Base-by-base conservation (phyloP, 2,888 invertebrate species). In the Drosophila demipolita region DNA sequence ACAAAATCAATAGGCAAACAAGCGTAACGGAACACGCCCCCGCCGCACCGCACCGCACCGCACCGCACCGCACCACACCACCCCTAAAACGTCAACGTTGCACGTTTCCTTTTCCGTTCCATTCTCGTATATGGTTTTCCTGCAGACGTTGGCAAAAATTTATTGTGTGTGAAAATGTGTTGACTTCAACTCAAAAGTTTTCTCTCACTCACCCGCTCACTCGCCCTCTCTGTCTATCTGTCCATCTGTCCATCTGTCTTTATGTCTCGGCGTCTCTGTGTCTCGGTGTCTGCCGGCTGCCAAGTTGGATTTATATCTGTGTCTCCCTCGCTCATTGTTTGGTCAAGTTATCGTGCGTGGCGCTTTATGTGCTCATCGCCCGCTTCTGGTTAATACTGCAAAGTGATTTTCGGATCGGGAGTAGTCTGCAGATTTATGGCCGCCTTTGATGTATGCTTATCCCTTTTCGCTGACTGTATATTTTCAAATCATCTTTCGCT, bases 91-190 rank as follows among this genome's bases (percentile, higher is more conserved):
- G 36, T 9, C 49, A 36, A 15, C 59, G 40, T 36, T 62, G 66
- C 75, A 74, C 74, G 66, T 69, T 64, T 68, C 75, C 79, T 55
- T 38, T 38, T 38, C 55, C n/a, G 12, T 29, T 38, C n/a, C 38
- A 17, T 38, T 55, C 67, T 67, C 66, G 64, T 75, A 64, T 71
- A 67, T 66, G 63, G 20, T 58, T 62, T 84, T 87, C 73, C 68
- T 73, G 88, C 85, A 60, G 71, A 82, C 81, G 88, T 71, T 79
- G 58, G 83, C 86, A 86, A 87, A 89, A 89, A 86, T 90, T 87
- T 90, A 87, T 87, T 87, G 90, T 86, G 86, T 87, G 86, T 87
- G 86, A 88, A 87, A 90, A 90, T 87, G 88, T 79, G 86, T 86
- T 90, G 86, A 85, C 83, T 89, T 88, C 88, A 81, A 83, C 88